Conservation (phyloP, 2,113 vertebrate genomes). For the Crotophaga sulcirostris region DNA sequence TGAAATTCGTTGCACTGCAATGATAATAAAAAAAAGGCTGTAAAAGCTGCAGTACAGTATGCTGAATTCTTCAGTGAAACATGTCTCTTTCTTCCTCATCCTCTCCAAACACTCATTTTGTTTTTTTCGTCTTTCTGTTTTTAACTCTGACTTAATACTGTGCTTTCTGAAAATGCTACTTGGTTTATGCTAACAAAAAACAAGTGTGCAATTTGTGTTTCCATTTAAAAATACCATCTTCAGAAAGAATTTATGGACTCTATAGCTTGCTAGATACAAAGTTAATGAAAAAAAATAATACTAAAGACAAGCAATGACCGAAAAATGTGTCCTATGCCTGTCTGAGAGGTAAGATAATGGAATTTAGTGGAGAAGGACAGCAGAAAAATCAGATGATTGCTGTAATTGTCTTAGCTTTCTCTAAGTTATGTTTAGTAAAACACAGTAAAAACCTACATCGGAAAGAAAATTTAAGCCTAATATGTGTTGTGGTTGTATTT, state of each 20-base stretch:
- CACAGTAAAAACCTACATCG: not conserved
- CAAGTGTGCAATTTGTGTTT: not conserved
- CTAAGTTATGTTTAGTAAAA: not conserved
- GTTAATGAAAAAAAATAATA: not conserved
- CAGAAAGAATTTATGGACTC: not conserved
- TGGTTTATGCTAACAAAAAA: not conserved
- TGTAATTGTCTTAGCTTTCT: not conserved
- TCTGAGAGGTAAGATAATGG: not conserved
- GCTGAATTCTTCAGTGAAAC: not conserved
- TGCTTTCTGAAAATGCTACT: not conserved
- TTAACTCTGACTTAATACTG: not conserved
- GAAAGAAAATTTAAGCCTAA: not conserved
- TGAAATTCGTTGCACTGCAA: not conserved
- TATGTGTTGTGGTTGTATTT: not conserved
- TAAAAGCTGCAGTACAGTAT: not conserved
- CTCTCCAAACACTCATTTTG: not conserved
- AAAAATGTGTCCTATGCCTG: not conserved
- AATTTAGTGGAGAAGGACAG: not conserved
- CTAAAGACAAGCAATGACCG: not conserved
- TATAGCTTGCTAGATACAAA: not conserved
- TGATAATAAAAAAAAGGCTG: conserved; percentile 18
- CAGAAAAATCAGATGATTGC: not conserved
- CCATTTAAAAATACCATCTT: not conserved
- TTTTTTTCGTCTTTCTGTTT: not conserved
- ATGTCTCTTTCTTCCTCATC: not conserved